Evolutionary conservation across 2,888 invertebrate genomes (phyloP), one percentile per base, ranked within the genome.

Genomic region (Cheilosia soror): DNA sequence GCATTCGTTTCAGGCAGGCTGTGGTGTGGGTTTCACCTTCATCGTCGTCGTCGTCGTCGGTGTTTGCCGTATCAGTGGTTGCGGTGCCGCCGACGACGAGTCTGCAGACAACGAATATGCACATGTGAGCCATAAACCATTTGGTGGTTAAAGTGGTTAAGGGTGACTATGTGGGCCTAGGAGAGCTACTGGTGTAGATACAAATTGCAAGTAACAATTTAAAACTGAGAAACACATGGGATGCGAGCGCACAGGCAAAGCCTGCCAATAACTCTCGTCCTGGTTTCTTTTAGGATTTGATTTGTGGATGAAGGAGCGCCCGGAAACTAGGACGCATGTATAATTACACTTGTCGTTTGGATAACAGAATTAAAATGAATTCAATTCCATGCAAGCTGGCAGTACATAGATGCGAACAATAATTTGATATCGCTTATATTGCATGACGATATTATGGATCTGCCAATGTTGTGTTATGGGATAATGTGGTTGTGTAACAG

Each of bases 61-160:
- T 57, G 68, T 62, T 62, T 68, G 69, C 65, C 69, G 69, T 65
- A 51, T 81, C 71, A 53, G 62, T 33, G 40, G 63, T 63, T 65
- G 57, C 62, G 62, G 63, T 37, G 66, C 55, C 63, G 55, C 15
- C 73, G 55, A 13, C 73, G 27, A 81, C 51, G 51, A 51, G 60
- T 65, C 75, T 81, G 49, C 76, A 69, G 65, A 76, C 68, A 44
- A 66, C 53, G 57, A 31, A 33, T 25, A 60, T 72, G 72, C 72
- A 66, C 72, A 66, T 60, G 44, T 72, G 79, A 65, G 27, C 66
- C 62, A 80, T 80, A 73, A 80, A 80, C 66, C 40, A 66, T 62
- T 53, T 42, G 72, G 72, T 60, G 72, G 65, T 79, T 72, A 25
- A 79, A 44, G 73, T 60, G 73, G 73, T 51, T 62, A 63, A 44